Evolutionary conservation across 2,797 vertebrate genomes (phyloP).

Genomic region (Eupleurogrammus muticus): DNA sequence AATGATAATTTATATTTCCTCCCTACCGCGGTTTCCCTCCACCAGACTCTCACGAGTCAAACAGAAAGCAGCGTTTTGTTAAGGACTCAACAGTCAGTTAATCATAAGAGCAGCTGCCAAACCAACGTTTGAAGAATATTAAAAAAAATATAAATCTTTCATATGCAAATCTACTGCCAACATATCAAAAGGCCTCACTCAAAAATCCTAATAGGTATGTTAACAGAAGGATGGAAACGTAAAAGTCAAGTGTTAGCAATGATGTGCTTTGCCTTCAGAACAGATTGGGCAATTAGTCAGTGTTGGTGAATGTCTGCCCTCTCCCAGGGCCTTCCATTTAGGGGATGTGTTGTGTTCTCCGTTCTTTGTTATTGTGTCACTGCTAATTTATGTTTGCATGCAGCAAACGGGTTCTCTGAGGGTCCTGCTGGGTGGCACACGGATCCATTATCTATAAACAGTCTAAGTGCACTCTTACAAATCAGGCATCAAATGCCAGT

Average conservation of each 20-base stretch:
- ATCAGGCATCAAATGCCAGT: background rate
- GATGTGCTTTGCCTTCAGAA: background rate
- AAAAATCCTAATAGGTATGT: background rate
- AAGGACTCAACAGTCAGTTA: conserved; percentile 12
- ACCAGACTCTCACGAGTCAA: conserved; percentile 41
- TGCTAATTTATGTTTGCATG: conserved; percentile 32
- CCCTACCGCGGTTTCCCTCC: conserved; percentile 26
- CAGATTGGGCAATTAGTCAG: conserved; percentile 6
- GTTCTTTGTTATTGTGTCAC: conserved; percentile 12
- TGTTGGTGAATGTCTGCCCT: background rate
- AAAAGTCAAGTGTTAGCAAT: background rate
- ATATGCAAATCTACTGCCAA: background rate
- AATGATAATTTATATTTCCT: conserved; percentile 55
- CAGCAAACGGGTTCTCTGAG: conserved; percentile 17
- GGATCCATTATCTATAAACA: conserved; percentile 22
- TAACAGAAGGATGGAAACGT: background rate
- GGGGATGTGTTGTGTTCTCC: conserved; percentile 21
- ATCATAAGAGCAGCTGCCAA: conserved; percentile 3
- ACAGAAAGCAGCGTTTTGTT: conserved; percentile 41
- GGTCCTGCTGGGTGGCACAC: conserved; percentile 26
- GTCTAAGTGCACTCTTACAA: background rate
- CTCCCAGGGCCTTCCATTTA: conserved; percentile 9
- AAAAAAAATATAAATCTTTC: background rate
- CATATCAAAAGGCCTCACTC: background rate
- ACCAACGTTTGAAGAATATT: background rate